These are phyloP conservation scores for Chelon labrosus DNA, from an alignment of 2,797 vertebrate species.

Conservation along the genomic window DNA sequence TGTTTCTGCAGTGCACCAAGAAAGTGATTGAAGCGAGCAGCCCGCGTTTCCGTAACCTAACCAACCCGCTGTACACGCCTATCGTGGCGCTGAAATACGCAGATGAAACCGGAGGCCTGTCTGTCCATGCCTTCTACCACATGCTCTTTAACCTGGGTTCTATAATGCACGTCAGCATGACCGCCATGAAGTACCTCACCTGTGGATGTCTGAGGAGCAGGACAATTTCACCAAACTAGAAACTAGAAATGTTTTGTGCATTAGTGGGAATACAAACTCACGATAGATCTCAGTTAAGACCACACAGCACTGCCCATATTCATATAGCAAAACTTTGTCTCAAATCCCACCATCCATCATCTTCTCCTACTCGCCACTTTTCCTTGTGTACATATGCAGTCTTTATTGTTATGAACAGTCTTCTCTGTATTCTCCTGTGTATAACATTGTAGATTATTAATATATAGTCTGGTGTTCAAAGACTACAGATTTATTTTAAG, in stretches of 20 bases:
- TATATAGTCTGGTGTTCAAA: slow-evolving; percentile 5
- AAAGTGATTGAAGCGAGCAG: slow-evolving; percentile 79
- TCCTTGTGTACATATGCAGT: slow-evolving; percentile 10
- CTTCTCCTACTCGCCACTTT: slow-evolving; percentile 32
- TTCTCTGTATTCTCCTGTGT: not conserved
- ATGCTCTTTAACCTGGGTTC: slow-evolving; percentile 85
- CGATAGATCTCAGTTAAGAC: not conserved
- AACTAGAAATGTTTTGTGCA: not conserved
- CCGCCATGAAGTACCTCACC: slow-evolving; percentile 81
- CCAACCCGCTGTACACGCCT: slow-evolving; percentile 80
- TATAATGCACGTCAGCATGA: slow-evolving; percentile 83
- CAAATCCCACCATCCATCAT: not conserved
- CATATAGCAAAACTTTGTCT: not conserved
- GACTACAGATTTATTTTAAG: not conserved
- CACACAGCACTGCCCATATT: not conserved
- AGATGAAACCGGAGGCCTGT: slow-evolving; percentile 83
- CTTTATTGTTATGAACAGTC: slow-evolving; percentile 8
- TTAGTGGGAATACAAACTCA: not conserved
- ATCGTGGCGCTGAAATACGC: slow-evolving; percentile 85
- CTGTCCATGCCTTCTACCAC: slow-evolving; percentile 83
- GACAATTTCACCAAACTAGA: slow-evolving; percentile 77
- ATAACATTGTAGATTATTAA: not conserved
- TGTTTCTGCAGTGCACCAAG: slow-evolving; percentile 72
- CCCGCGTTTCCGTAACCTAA: slow-evolving; percentile 81
- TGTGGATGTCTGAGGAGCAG: slow-evolving; percentile 80